Evolutionary conservation across 2,888 invertebrate genomes (phyloP).

Genomic region (Blastobasis lacticolella): DNA sequence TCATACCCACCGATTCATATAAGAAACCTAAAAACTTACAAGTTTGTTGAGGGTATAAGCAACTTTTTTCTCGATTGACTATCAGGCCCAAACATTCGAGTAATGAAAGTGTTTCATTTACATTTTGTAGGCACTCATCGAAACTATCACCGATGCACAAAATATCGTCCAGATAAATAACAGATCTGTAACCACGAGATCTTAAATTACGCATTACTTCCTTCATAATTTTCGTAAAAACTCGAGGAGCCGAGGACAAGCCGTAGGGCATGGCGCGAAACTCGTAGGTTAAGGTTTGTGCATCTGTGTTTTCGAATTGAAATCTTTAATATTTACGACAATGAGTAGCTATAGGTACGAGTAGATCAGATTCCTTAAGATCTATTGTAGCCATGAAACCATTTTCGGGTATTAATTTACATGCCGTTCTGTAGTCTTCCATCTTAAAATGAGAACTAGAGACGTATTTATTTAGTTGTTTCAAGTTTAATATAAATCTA

Average conservation of each 20-base stretch:
- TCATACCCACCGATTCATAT: conserved; percentile 5
- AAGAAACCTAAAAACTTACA: conserved; percentile 12
- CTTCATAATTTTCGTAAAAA: conserved; percentile 7
- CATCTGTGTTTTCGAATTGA: not conserved
- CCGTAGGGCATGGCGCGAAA: conserved; percentile 1
- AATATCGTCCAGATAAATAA: conserved; percentile 9
- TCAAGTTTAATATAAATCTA: too few species aligned
- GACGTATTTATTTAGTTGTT: conserved; percentile 9
- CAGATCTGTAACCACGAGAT: conserved; percentile 2
- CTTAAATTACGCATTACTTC: conserved; percentile 4
- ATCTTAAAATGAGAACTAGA: conserved; percentile 5
- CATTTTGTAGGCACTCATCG: conserved; percentile 6
- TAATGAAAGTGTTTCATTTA: conserved; percentile 6
- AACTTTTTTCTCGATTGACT: conserved; percentile 13
- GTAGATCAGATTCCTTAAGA: conserved; percentile 8
- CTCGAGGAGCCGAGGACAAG: conserved; percentile 1
- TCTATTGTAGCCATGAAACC: conserved; percentile 8
- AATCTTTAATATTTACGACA: conserved; percentile 5
- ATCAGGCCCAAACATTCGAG: conserved; percentile 12
- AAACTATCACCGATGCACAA: conserved; percentile 6
- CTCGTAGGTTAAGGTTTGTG: not conserved
- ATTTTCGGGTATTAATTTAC: not conserved
- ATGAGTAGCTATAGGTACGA: not conserved
- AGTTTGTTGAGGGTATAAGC: not conserved
- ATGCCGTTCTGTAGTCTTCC: conserved; percentile 7